These are phyloP conservation scores for Drosophila obscura DNA, from an alignment of 1,140 invertebrate genomes.

Conservation along the genomic window DNA sequence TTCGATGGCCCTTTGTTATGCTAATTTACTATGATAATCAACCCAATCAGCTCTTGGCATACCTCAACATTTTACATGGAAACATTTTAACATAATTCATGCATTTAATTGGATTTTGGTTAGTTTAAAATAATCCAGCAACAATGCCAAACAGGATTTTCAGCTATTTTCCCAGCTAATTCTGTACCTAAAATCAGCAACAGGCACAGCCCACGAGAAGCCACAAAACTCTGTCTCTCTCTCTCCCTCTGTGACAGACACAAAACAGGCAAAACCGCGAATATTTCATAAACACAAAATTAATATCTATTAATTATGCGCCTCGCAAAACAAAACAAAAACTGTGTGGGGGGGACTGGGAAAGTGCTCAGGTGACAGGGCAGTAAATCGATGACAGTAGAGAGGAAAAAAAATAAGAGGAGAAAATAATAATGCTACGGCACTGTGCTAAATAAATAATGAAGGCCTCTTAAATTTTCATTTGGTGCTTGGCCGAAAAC, in stretches of 20 bases:
- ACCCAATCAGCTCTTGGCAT: background rate
- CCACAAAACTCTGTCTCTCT: slow-evolving; percentile 16
- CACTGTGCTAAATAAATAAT: slow-evolving; percentile 62
- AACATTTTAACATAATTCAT: slow-evolving; percentile 4
- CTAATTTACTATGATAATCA: slow-evolving; percentile 16
- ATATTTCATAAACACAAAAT: slow-evolving; percentile 41
- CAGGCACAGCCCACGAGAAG: background rate
- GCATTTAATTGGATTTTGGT: slow-evolving; percentile 47
- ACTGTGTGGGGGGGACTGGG: background rate
- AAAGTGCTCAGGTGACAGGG: slow-evolving; percentile 1
- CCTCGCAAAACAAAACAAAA: background rate
- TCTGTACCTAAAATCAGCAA: too few species aligned
- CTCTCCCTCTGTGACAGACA: slow-evolving; percentile 8
- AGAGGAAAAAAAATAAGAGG: slow-evolving; percentile 14
- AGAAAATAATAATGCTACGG: slow-evolving; percentile 14
- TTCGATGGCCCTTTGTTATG: background rate
- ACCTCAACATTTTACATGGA: slow-evolving; percentile 25
- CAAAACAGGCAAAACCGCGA: slow-evolving; percentile 38
- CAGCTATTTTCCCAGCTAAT: background rate
- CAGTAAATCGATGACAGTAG: slow-evolving; percentile 30
- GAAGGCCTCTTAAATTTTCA: slow-evolving; percentile 75
- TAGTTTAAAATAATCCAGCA: slow-evolving; percentile 14
- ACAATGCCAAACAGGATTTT: background rate
- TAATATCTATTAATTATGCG: slow-evolving; percentile 52
- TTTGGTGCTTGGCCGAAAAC: slow-evolving; percentile 39